A percentile compares a stretch with the other conserved stretches of the same genome.
phyloP scores from a whole-genome alignment of 2,113 vertebrate genomes.

The Macquaria ambigua region DNA sequence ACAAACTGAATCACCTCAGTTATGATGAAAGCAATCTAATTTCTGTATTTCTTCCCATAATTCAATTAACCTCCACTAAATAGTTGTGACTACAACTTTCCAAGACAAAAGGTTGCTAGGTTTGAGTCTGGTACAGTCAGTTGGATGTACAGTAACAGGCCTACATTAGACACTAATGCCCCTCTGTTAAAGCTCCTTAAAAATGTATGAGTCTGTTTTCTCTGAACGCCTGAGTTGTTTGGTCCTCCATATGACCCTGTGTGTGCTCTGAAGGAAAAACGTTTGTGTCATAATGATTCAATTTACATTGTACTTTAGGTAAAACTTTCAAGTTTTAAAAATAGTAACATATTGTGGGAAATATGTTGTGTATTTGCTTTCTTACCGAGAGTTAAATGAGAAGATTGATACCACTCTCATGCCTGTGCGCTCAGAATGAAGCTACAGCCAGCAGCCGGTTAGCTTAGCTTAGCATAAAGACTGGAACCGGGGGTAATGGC shows the following conservation, averaged over 20 bases:
- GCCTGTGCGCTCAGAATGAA: background rate
- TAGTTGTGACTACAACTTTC: background rate
- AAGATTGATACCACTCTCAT: background rate
- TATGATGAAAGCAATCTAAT: background rate
- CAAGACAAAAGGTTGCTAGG: background rate
- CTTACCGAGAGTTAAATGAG: background rate
- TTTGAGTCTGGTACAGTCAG: conserved; percentile 10
- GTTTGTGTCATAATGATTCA: background rate
- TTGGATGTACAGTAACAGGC: conserved; percentile 33
- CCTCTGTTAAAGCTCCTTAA: conserved; percentile 51
- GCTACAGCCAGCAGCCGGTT: too few relatives aligned
- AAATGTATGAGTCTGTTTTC: conserved; percentile 64
- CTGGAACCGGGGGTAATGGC: background rate
- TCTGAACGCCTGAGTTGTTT: conserved; percentile 12
- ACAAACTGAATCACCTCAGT: conserved; percentile 15
- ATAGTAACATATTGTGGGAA: background rate
- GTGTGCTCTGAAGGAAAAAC: background rate
- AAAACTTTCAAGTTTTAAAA: background rate
- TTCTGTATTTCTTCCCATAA: conserved; percentile 9
- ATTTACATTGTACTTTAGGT: background rate
- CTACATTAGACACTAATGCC: conserved; percentile 25
- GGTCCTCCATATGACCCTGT: conserved; percentile 4
- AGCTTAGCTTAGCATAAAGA: background rate
- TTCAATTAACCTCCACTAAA: conserved; percentile 20
- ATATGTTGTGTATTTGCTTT: background rate